These are phyloP conservation scores for Scaptomyza graminum DNA, from an alignment of 1,140 invertebrate species.

Conservation along the genomic window DNA sequence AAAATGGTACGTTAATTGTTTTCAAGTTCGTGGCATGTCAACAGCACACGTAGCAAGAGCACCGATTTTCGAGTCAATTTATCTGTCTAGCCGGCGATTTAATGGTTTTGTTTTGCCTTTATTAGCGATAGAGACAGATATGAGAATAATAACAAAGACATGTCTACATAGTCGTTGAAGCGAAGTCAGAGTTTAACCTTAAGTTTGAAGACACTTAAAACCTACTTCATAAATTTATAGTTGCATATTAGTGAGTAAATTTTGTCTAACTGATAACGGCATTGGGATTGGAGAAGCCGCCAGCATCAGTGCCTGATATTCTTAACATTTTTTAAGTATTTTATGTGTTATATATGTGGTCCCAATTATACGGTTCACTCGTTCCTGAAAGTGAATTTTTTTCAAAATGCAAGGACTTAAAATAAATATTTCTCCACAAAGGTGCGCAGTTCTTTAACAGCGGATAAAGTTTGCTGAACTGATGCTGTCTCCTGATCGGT, in stretches of 20 bases:
- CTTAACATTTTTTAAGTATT: too few species aligned
- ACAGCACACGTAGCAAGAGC: constrained; percentile 29
- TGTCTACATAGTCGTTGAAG: neutral
- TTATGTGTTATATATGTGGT: too few species aligned
- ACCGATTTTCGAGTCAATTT: constrained; percentile 47
- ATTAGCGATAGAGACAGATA: constrained; percentile 15
- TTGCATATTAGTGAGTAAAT: neutral
- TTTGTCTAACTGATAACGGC: neutral
- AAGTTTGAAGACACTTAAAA: neutral
- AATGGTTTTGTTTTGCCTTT: constrained; percentile 33
- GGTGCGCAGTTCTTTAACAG: too few species aligned
- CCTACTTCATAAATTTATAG: neutral
- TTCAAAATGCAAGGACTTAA: too few species aligned
- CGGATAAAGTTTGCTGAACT: too few species aligned
- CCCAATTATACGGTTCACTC: too few species aligned
- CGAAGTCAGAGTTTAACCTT: neutral
- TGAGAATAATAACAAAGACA: constrained; percentile 3
- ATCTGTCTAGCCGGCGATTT: constrained; percentile 47
- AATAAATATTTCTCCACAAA: too few species aligned
- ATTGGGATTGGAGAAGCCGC: neutral
- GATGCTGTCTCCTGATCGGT: too few species aligned
- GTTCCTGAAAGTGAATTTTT: too few species aligned
- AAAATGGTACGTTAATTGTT: constrained; percentile 51
- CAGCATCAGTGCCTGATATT: too few species aligned
- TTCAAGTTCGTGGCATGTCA: constrained; percentile 51